Conservation (phyloP, 2,888 invertebrate genomes). For the Cephus spinipes region DNA sequence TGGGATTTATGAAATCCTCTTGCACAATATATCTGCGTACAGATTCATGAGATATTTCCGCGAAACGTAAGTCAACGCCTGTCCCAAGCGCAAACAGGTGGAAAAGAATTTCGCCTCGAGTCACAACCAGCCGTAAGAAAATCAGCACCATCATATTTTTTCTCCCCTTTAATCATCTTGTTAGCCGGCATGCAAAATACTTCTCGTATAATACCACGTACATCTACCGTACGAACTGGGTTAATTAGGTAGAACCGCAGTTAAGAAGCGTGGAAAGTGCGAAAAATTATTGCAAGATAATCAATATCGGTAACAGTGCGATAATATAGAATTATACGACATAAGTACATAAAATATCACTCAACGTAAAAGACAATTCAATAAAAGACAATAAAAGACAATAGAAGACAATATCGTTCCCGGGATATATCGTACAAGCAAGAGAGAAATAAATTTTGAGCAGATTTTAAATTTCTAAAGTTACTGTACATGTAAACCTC, state of each 20-base stretch:
- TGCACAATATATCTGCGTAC: background rate
- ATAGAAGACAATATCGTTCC: too few species aligned
- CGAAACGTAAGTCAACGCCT: background rate
- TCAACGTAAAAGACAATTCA: too few species aligned
- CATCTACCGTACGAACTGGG: background rate
- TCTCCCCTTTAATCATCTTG: constrained; percentile 24
- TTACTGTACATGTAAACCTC: background rate
- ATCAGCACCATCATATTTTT: background rate
- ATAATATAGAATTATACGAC: too few species aligned
- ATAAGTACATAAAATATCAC: too few species aligned
- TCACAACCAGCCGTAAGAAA: background rate
- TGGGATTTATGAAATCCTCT: background rate
- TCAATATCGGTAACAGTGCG: too few species aligned
- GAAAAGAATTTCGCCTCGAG: background rate
- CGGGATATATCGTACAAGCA: background rate
- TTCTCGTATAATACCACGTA: background rate
- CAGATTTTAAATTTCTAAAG: background rate
- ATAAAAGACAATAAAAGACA: too few species aligned
- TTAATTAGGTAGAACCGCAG: background rate
- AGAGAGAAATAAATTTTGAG: background rate
- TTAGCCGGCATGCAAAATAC: constrained; percentile 23
- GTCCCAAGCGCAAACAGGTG: background rate
- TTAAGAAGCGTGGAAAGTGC: background rate
- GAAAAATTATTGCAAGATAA: too few species aligned
- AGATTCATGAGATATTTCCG: background rate